Base-by-base conservation (phyloP, 2,113 vertebrate species). In the Sebastes schlegelii region DNA sequence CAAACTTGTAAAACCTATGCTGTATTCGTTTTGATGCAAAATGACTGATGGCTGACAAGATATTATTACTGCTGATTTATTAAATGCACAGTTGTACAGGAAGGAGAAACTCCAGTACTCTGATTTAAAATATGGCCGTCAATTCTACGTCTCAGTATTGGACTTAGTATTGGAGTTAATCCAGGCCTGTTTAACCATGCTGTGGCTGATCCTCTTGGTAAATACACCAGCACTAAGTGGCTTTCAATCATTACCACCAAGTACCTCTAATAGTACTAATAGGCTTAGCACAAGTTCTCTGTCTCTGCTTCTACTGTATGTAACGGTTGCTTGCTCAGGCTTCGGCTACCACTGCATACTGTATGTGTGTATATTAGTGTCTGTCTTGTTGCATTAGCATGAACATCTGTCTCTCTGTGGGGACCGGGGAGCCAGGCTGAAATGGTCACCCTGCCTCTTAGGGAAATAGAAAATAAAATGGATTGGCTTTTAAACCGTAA, bases 191-290 rank as follows among this genome's bases (percentile, higher is more conserved):
- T 92, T 88, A 86, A 92, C 92, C 80, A 76, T 64, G 80, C 88
- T 60, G 67, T 43, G 62, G 80, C 88, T 92, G 91, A 93, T 91
- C 92, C 89, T 79, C 71, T 89, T 78, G 76, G 85, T 90, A 90
- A 94, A 92, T 81, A 92, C 88, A 70, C 71, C 86, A 85, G 89
- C 8, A 8, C 81, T 91, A 89, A 93, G 83, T 89, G 87, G 90
- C 89, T 92, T 90, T 93, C 89, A 91, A 88, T 92, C 84, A 91
- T 92, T 92, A 90, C 84, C 82, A 76, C 81, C 58, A 81, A 89
- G 80, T 90, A 86, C 89, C 88, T 51, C 85, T 86, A 91, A 86
- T 85, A 82, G 78, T 83, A 79, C 82, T 93, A 92, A 92, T 90
- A 91, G 91, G 89, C 89, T 92, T 89, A 92, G 72, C 64, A 79